Evolutionary conservation across 2,888 invertebrate species (phyloP), one percentile per base, ranked within the genome.

Genomic region (Petrolisthes manimaculis): DNA sequence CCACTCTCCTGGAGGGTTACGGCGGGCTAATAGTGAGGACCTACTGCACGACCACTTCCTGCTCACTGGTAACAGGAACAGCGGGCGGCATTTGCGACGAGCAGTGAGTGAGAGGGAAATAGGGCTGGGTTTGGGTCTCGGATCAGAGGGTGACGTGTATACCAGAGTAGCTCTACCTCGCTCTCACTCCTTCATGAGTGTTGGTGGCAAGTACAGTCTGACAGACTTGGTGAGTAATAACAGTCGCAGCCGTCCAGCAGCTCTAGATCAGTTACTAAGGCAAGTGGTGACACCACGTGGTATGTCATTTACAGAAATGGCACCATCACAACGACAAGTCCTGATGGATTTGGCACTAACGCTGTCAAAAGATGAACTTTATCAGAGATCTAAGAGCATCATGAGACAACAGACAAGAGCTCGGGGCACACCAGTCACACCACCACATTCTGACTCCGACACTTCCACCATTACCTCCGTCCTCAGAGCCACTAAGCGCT

Each of bases 261-360:
- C 96, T 87, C 95, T 97, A 93, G 97, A 97, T 80, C 91, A 91
- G 54, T 91, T 92, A 0, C 94, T 97, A 83, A 96, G 96, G 92
- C 96, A 96, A 92, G 97, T 97, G 92, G 97, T 97, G 92, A 96
- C 97, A 93, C 96, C 97, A 67, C 97, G 97, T 93, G 97, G 97
- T 89, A 97, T 97, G 97, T 97, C 97, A 86, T 97, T 97, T 93
- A 97, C 97, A 93, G 97, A 97, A 92, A 94, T 97, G 90, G 97
- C 97, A 93, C 97, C 97, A 77, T 96, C 97, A 91, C 97, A 97
- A 93, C 97, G 97, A 93, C 97, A 97, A 93, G 97, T 97, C 92
- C 94, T 97, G 81, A 93, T 97, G 69, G 97, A 97, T 93, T 93
- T 97, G 91, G 97, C 97, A 3, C 95, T 97, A 0, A 97, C 97